These are phyloP conservation scores for Oasisia sp. DNA, from an alignment of 2,888 invertebrate genomes.

Conservation along the genomic window DNA sequence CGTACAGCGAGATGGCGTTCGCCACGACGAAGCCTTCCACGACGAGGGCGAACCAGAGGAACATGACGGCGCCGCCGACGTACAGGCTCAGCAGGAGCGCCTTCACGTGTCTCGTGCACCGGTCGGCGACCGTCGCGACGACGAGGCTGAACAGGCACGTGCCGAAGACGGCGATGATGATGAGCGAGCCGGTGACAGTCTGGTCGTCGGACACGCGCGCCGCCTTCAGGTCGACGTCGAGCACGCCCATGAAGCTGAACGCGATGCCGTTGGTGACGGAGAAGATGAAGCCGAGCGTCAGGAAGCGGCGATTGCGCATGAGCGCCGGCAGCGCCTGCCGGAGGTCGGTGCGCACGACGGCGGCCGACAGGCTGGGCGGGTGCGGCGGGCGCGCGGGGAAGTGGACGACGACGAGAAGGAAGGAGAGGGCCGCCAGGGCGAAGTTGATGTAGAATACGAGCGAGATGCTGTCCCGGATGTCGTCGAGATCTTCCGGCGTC, in stretches of 20 bases:
- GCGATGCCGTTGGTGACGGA: conserved; percentile 9
- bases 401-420: conserved; percentile 48
- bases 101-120: conserved; percentile 51
- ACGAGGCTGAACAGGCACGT: background rate
- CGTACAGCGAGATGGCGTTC: conserved; percentile 36
- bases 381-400: conserved; percentile 53
- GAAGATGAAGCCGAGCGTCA: conserved; percentile 14
- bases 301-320: conserved; percentile 38
- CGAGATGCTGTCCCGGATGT: background rate
- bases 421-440: conserved; percentile 28
- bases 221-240: conserved; percentile 7
- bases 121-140: conserved; percentile 36
- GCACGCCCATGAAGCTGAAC: background rate
- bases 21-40: conserved; percentile 24
- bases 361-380: conserved; percentile 54
- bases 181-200: conserved; percentile 13
- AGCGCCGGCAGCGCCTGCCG: conserved; percentile 44
- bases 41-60: conserved; percentile 30
- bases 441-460: conserved; percentile 20
- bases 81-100: conserved; percentile 49
- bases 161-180: background rate
- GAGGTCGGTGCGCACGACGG: conserved; percentile 46
- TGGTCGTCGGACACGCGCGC: background rate
- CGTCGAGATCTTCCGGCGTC: background rate
- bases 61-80: conserved; percentile 41